Evolutionary conservation across 2,797 vertebrate species (phyloP).

Genomic region (Spinus olivaceus): DNA sequence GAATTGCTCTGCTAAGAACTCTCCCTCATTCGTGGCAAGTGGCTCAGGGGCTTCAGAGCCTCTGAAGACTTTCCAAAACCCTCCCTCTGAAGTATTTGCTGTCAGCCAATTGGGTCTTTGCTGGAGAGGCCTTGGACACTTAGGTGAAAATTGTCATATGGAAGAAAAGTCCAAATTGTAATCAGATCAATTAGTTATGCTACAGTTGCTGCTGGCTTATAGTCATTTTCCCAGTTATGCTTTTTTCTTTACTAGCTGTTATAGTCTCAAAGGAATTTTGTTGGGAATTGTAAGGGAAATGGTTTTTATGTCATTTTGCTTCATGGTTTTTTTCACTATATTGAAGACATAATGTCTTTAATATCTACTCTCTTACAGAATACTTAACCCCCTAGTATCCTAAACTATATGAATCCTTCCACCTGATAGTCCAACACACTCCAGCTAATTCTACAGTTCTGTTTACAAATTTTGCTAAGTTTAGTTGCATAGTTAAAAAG

Average conservation of each 20-base stretch:
- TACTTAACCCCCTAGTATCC: neutral
- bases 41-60: neutral
- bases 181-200: conserved; percentile 15
- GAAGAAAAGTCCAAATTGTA: neutral
- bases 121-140: neutral
- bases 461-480: neutral
- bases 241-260: neutral
- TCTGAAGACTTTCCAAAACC: neutral
- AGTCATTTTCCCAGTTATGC: neutral
- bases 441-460: neutral
- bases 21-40: neutral
- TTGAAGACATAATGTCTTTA: neutral
- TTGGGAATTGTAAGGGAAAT: neutral
- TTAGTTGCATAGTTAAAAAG: neutral
- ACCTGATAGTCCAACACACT: neutral
- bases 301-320: neutral
- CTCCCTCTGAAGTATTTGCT: neutral
- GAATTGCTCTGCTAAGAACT: neutral
- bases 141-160: neutral
- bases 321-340: neutral
- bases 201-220: neutral
- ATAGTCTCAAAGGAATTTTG: neutral
- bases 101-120: neutral
- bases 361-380: neutral
- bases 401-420: neutral